phyloP scores from a whole-genome alignment of 2,113 vertebrate species.

The Crotalus helleri region DNA sequence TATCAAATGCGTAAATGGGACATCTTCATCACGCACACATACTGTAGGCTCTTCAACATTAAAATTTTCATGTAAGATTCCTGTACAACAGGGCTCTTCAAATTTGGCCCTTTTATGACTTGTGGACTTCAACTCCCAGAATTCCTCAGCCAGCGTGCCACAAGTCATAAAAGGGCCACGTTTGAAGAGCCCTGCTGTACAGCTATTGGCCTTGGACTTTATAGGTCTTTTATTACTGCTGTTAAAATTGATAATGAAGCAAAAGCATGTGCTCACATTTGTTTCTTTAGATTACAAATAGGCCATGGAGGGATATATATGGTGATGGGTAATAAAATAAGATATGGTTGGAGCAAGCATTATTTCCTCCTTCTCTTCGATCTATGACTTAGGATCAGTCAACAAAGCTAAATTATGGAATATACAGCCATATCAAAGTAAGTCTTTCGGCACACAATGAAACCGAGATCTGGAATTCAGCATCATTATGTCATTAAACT shows the following conservation, averaged over 20 bases:
- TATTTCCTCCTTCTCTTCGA: not conserved
- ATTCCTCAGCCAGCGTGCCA: too few relatives aligned
- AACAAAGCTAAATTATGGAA: not conserved
- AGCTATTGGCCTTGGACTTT: not conserved
- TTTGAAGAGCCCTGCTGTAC: too few relatives aligned
- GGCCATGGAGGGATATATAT: not conserved
- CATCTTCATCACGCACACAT: not conserved
- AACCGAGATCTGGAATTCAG: not conserved
- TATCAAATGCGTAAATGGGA: not conserved
- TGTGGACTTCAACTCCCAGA: too few relatives aligned
- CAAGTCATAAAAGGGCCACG: too few relatives aligned
- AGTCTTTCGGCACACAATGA: not conserved
- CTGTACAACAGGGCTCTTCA: not conserved
- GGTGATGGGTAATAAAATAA: not conserved
- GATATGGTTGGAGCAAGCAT: not conserved
- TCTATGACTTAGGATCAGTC: not conserved
- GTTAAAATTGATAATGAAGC: not conserved
- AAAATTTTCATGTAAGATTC: not conserved
- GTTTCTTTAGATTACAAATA: not conserved
- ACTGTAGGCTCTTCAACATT: not conserved
- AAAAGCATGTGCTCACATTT: not conserved
- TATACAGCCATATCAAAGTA: not conserved
- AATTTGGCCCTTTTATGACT: too few relatives aligned
- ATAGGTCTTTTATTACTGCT: not conserved
- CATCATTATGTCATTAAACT: not conserved